Evolutionary conservation across 2,113 vertebrate genomes (phyloP).

Genomic region (Myxocyprinus asiaticus): DNA sequence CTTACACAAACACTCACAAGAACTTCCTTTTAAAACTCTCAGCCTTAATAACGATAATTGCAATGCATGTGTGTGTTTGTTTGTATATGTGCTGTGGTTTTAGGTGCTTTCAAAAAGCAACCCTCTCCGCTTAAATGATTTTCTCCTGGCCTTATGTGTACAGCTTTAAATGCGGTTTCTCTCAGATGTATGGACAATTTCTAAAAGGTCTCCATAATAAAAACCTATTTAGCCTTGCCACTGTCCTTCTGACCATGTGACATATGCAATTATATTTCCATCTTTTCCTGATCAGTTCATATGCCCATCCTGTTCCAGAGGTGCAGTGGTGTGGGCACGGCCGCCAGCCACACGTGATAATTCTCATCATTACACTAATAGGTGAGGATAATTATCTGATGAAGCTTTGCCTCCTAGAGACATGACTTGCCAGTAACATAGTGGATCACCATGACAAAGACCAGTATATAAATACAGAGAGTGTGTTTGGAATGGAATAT

Average conservation of each 20-base stretch:
- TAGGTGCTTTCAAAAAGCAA: constrained; percentile 35
- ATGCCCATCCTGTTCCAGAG: constrained; percentile 12
- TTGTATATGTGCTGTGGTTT: constrained; percentile 32
- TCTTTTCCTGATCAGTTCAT: neutral
- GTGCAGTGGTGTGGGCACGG: neutral
- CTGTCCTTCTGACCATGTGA: constrained; percentile 36
- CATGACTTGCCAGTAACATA: neutral
- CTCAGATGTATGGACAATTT: constrained; percentile 15
- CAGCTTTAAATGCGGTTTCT: neutral
- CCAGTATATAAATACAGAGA: constrained; percentile 19
- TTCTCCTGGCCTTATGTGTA: neutral
- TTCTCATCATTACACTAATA: constrained; percentile 9
- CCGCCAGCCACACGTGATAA: neutral
- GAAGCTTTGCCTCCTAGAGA: constrained; percentile 11
- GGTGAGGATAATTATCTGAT: constrained; percentile 23
- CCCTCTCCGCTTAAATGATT: neutral
- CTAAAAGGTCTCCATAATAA: constrained; percentile 39
- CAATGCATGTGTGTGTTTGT: constrained; percentile 18
- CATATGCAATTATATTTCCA: constrained; percentile 34
- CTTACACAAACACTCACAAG: no score
- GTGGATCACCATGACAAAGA: neutral
- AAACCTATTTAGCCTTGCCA: constrained; percentile 40
- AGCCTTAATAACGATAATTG: neutral
- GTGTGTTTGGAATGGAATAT: no score
- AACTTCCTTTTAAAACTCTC: no score